Percentiles rank a stretch among this genome's conserved stretches.
phyloP scores from a whole-genome alignment of 1,140 invertebrate genomes.

The Callitettix versicolor region DNA sequence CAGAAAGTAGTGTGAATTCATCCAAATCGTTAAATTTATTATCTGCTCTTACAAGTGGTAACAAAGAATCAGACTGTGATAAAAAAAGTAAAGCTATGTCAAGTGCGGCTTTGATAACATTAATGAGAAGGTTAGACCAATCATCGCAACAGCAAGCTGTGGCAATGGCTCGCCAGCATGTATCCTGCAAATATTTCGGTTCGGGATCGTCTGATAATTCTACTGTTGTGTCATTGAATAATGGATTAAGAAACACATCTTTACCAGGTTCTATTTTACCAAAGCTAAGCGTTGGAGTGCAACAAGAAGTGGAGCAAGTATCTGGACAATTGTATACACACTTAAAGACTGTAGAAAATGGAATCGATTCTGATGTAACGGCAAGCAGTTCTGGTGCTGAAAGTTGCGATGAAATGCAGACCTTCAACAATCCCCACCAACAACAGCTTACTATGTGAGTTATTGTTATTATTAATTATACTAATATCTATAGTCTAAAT shows the following conservation, averaged over 20 bases:
- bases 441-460: conserved; percentile 68
- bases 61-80: background rate
- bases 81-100: background rate
- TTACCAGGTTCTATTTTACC: conserved; percentile 38
- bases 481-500: background rate
- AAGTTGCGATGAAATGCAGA: conserved; percentile 80
- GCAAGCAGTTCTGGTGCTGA: conserved; percentile 87
- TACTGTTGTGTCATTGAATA: conserved; percentile 25
- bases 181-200: conserved; percentile 42
- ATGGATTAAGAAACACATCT: conserved; percentile 14
- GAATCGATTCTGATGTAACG: conserved; percentile 84
- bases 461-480: background rate
- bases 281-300: conserved; percentile 34
- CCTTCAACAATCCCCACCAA: conserved; percentile 64
- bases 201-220: conserved; percentile 44
- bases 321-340: conserved; percentile 57
- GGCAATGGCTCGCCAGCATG: conserved; percentile 12
- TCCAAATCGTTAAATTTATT: background rate
- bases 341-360: conserved; percentile 54
- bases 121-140: conserved; percentile 43
- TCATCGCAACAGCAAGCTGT: conserved; percentile 30
- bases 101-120: conserved; percentile 9
- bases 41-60: background rate
- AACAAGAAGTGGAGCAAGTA: conserved; percentile 47
- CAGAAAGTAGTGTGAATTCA: conserved; percentile 1